Evolutionary conservation across 1,140 invertebrate genomes (phyloP).

Genomic region (Platyscapa corneri): DNA sequence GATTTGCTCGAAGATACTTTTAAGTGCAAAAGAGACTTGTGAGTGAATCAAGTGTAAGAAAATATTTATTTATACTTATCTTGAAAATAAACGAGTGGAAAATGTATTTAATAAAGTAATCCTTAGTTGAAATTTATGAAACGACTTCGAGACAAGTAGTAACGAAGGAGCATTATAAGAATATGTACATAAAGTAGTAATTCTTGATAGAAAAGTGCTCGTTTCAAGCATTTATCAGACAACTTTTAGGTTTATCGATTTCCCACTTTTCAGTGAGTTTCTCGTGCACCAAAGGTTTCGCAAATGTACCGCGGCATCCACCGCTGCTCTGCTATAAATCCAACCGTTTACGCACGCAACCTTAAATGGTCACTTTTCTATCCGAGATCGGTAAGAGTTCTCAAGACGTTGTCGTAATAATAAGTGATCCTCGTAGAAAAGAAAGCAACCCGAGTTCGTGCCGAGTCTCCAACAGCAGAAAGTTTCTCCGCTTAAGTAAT

Average conservation of each 20-base stretch:
- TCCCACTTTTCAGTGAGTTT: neutral
- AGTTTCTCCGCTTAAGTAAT: neutral
- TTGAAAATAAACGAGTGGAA: neutral
- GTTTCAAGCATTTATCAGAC: neutral
- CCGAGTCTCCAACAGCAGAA: neutral
- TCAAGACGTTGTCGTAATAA: neutral
- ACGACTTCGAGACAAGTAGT: neutral
- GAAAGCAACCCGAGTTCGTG: neutral
- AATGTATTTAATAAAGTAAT: neutral
- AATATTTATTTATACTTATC: neutral
- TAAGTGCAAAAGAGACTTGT: neutral
- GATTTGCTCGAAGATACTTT: neutral
- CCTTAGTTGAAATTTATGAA: neutral
- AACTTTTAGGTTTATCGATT: neutral
- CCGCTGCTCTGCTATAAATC: neutral
- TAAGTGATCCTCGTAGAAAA: neutral
- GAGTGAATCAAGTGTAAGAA: neutral
- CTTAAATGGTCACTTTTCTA: slow-evolving; percentile 26
- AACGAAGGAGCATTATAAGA: neutral
- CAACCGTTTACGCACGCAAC: neutral
- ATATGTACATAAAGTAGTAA: neutral
- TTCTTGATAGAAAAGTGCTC: neutral
- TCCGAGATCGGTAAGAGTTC: slow-evolving; percentile 5
- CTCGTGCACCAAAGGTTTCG: neutral
- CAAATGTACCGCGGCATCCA: neutral